Evolutionary conservation across 2,888 invertebrate species (phyloP).

Genomic region (Sericinus montela): DNA sequence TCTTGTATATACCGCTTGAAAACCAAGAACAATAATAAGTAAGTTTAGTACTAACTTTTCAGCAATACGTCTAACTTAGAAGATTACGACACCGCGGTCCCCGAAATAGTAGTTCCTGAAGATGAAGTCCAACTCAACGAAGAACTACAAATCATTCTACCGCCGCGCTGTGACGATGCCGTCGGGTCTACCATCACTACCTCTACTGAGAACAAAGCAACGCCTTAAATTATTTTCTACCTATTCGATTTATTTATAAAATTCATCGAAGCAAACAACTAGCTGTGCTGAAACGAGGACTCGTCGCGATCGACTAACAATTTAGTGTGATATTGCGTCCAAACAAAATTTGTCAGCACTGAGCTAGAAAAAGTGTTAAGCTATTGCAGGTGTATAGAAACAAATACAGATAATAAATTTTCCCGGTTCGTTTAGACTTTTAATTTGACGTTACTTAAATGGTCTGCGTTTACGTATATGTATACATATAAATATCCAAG

Average conservation of each 20-base stretch:
- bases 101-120: constrained; percentile 51
- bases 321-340: background rate
- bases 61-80: constrained; percentile 45
- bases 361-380: background rate
- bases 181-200: constrained; percentile 45
- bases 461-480: no score
- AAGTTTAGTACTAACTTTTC: constrained; percentile 17
- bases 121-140: constrained; percentile 61
- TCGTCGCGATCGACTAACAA: background rate
- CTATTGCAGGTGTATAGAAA: background rate
- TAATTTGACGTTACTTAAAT: no score
- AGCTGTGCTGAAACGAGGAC: background rate
- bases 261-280: background rate
- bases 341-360: background rate
- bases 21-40: no score
- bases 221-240: no score
- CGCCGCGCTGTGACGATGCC: constrained; percentile 58
- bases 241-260: background rate
- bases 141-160: constrained; percentile 66
- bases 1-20: no score
- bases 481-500: no score
- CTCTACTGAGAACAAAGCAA: constrained; percentile 31
- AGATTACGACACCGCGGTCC: constrained; percentile 45
- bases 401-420: background rate
- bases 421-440: background rate